Conservation (phyloP, 2,888 invertebrate genomes). For the Orgyia antiqua region DNA sequence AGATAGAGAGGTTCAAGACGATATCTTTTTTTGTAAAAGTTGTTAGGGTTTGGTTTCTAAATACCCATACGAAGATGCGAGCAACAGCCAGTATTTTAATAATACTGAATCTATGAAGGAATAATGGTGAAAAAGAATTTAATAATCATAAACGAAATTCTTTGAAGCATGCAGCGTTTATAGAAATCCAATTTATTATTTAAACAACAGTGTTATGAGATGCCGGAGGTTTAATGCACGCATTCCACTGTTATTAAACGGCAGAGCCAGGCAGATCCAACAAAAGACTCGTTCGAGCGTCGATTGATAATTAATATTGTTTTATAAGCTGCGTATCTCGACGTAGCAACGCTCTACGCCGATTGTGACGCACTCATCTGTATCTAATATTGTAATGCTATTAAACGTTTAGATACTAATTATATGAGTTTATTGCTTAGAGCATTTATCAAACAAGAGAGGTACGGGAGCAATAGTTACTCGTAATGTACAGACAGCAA, state of each 20-base stretch:
- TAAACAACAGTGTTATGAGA: constrained; percentile 58
- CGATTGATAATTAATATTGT: constrained; percentile 63
- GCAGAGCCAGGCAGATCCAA: constrained; percentile 16
- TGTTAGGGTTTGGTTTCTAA: no score
- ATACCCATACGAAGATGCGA: no score
- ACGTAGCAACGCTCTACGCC: constrained; percentile 31
- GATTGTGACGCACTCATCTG: constrained; percentile 47
- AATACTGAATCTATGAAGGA: no score
- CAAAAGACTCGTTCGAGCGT: constrained; percentile 27
- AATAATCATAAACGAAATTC: constrained; percentile 37
- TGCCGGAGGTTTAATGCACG: constrained; percentile 57
- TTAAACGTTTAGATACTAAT: constrained; percentile 51
- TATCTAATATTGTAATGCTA: constrained; percentile 49
- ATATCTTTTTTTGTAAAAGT: no score
- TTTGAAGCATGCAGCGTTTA: constrained; percentile 43
- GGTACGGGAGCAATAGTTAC: no score
- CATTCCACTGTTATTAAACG: constrained; percentile 64
- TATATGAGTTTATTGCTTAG: constrained; percentile 30
- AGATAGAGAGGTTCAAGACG: no score
- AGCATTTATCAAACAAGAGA: no score
- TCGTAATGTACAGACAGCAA: no score
- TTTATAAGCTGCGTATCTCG: constrained; percentile 63
- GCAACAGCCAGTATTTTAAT: no score
- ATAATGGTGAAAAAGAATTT: constrained; percentile 17
- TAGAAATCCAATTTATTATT: constrained; percentile 63